A percentile compares a stretch with the other conserved stretches of the same genome.
Evolutionary conservation across 2,797 vertebrate genomes (phyloP).

Genomic region (Euphonia xanthogaster): DNA sequence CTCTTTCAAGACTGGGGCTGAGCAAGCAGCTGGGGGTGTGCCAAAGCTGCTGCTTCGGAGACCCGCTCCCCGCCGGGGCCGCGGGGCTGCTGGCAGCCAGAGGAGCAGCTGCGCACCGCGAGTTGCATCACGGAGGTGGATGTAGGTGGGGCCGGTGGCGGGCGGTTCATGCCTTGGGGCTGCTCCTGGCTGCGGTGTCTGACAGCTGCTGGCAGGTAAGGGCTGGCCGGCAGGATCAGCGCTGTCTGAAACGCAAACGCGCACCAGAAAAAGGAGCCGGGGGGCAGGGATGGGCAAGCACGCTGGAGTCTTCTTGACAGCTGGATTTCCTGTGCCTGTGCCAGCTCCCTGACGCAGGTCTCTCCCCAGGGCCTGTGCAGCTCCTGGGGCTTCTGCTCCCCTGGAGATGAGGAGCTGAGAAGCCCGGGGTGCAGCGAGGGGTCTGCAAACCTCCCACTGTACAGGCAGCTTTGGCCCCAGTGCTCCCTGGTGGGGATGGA

Average conservation of each 20-base stretch:
- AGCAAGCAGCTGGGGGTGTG: constrained; percentile 22
- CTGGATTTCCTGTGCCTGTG: constrained; percentile 28
- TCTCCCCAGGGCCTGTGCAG: background rate
- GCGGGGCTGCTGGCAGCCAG: constrained; percentile 14
- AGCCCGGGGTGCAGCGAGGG: accelerated
- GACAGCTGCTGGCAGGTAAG: constrained; percentile 66
- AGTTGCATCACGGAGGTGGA: constrained; percentile 3
- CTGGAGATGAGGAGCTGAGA: background rate
- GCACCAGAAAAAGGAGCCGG: constrained; percentile 17
- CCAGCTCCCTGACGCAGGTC: background rate
- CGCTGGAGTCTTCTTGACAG: constrained; percentile 28
- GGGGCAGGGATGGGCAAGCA: constrained; percentile 47
- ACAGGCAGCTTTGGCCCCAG: accelerated
- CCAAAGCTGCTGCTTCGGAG: background rate
- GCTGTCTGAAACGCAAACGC: constrained; percentile 37
- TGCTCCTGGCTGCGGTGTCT: constrained; percentile 44
- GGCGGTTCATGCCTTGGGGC: constrained; percentile 59
- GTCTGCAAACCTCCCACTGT: accelerated
- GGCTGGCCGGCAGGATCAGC: constrained; percentile 38
- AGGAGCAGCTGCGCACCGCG: background rate
- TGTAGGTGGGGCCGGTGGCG: constrained; percentile 41
- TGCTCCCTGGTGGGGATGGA: accelerated
- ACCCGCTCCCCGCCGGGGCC: background rate
- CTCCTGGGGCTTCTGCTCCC: background rate
- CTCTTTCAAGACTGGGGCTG: background rate